Conservation (phyloP, 2,888 invertebrate genomes). For the Autographa gamma region DNA sequence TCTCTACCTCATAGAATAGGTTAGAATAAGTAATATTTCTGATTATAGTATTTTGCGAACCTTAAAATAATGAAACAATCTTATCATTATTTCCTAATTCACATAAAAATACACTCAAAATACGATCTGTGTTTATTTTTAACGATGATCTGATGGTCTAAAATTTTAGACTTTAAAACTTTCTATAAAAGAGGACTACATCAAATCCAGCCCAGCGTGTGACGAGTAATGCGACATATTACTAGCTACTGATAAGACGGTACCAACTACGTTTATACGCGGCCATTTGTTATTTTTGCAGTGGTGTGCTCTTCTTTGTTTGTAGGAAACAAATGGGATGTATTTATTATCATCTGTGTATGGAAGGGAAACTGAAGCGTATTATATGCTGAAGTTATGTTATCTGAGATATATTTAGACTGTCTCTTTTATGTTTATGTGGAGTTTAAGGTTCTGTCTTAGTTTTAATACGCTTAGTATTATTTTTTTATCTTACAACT, state of each 20-base stretch:
- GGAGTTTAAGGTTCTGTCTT: too few species aligned
- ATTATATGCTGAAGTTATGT: slow-evolving; percentile 9
- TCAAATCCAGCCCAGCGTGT: slow-evolving; percentile 16
- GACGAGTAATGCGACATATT: slow-evolving; percentile 33
- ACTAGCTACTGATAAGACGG: slow-evolving; percentile 44
- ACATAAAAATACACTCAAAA: too few species aligned
- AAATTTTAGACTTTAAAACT: too few species aligned
- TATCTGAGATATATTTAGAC: not conserved
- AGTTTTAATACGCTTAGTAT: too few species aligned
- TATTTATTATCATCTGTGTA: slow-evolving; percentile 38
- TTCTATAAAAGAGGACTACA: too few species aligned
- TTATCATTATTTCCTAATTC: too few species aligned
- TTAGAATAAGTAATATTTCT: not conserved
- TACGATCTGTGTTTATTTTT: too few species aligned
- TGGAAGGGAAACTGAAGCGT: not conserved
- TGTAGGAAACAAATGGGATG: slow-evolving; percentile 39
- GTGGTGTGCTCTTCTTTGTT: slow-evolving; percentile 57
- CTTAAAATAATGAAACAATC: too few species aligned
- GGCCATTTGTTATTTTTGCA: slow-evolving; percentile 62
- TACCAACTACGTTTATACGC: slow-evolving; percentile 47
- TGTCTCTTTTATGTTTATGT: not conserved
- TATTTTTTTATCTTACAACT: too few species aligned
- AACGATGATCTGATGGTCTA: too few species aligned
- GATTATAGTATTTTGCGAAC: not conserved
- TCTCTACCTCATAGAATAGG: not conserved